These are phyloP conservation scores for Plodia interpunctella DNA, from an alignment of 1,140 invertebrate genomes.

Conservation along the genomic window DNA sequence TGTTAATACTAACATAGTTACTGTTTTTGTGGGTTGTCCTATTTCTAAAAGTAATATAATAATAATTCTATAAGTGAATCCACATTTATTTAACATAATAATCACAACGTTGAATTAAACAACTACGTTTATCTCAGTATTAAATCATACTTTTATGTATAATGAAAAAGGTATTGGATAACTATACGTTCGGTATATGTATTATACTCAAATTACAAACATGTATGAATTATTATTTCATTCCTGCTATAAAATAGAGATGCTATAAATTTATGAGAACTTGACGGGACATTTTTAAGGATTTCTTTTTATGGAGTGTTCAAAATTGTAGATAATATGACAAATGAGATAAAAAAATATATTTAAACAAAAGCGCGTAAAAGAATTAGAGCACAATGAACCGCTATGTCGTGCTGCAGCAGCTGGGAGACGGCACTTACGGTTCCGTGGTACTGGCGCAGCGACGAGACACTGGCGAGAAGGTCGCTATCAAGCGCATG, in stretches of 20 bases:
- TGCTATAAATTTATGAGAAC: too few species aligned
- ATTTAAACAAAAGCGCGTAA: too few species aligned
- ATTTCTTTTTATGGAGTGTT: too few species aligned
- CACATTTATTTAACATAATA: too few species aligned
- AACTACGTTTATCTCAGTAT: not conserved
- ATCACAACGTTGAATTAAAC: not conserved
- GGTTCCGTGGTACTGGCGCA: conserved; percentile 97
- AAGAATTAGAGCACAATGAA: conserved; percentile 81
- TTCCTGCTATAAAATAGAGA: too few species aligned
- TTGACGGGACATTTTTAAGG: too few species aligned
- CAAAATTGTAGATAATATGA: too few species aligned
- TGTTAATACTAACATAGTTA: conserved; percentile 8
- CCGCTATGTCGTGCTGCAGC: conserved; percentile 95
- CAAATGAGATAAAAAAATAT: too few species aligned
- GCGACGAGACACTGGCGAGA: conserved; percentile 96
- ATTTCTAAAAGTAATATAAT: too few species aligned
- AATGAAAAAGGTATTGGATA: not conserved
- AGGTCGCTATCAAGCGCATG: conserved; percentile 99
- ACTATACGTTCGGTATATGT: not conserved
- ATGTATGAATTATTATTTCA: not conserved
- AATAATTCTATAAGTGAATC: not conserved
- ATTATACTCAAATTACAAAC: not conserved
- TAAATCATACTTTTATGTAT: not conserved
- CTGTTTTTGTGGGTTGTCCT: not conserved
- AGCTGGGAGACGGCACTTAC: conserved; percentile 99